A percentile compares a stretch with the other conserved stretches of the same genome.
Conservation (phyloP, 2,888 invertebrate species). For the Unio pictorum region DNA sequence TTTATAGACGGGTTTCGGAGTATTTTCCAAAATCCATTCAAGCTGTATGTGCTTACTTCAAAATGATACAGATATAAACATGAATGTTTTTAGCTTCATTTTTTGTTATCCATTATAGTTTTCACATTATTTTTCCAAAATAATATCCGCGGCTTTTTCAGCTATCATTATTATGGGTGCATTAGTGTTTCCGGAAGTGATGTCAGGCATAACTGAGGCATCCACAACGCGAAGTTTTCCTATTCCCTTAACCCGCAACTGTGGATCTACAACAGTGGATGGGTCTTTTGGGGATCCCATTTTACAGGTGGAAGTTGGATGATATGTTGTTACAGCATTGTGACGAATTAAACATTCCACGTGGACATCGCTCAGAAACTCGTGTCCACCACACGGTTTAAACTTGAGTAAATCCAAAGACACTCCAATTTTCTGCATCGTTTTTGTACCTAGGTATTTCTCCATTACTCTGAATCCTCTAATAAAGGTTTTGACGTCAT, state of each 20-base stretch:
- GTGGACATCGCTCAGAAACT: conserved; percentile 11
- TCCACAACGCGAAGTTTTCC: conserved; percentile 1
- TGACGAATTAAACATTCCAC: conserved; percentile 15
- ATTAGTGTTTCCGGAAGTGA: too few species aligned
- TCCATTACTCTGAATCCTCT: conserved; percentile 2
- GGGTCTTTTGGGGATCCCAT: conserved; percentile 19
- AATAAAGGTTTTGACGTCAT: conserved; percentile 20
- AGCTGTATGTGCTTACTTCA: too few species aligned
- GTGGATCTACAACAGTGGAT: conserved; percentile 19
- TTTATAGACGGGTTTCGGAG: too few species aligned
- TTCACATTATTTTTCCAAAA: too few species aligned
- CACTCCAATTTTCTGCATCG: conserved; percentile 11
- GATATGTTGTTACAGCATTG: conserved; percentile 14
- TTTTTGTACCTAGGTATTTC: conserved; percentile 10
- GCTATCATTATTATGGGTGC: too few species aligned
- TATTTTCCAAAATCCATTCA: too few species aligned
- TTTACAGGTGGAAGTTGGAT: conserved; percentile 27
- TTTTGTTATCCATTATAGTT: too few species aligned
- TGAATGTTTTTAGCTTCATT: too few species aligned
- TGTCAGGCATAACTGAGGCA: too few species aligned
- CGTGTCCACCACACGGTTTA: conserved; percentile 6
- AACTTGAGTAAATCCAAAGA: conserved; percentile 3
- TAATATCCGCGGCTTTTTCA: too few species aligned
- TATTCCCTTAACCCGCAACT: conserved; percentile 20
- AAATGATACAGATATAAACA: too few species aligned